Percentiles rank a stretch among this genome's conserved stretches.
Evolutionary conservation across 1,140 invertebrate genomes (phyloP).

Genomic region (Gryon sp.): DNA sequence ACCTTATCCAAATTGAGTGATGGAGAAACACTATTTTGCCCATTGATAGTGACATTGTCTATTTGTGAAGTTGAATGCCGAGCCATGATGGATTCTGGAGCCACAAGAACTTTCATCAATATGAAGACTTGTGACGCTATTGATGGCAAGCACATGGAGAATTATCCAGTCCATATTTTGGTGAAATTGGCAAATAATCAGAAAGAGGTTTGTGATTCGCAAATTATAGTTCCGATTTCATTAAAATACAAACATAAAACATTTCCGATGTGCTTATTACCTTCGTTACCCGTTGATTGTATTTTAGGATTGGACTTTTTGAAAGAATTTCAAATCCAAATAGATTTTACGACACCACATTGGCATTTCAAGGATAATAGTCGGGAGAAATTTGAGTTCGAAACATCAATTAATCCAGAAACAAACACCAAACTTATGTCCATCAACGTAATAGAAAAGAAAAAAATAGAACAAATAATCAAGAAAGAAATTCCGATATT

Average conservation of each 20-base stretch:
- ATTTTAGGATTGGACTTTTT: not conserved
- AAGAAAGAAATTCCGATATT: not conserved
- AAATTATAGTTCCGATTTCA: not conserved
- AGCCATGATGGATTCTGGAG: constrained; percentile 1
- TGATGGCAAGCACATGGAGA: too few species aligned
- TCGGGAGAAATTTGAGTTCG: too few species aligned
- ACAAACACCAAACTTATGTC: too few species aligned
- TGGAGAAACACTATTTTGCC: not conserved
- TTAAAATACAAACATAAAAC: not conserved
- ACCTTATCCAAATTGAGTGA: not conserved
- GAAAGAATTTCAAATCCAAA: not conserved
- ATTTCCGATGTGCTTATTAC: not conserved
- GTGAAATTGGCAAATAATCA: too few species aligned
- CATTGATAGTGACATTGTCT: not conserved
- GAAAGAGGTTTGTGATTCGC: too few species aligned
- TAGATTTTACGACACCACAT: not conserved
- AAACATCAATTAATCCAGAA: too few species aligned
- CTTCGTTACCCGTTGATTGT: not conserved
- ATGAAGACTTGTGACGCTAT: too few species aligned
- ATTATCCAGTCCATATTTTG: too few species aligned
- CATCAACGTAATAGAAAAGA: too few species aligned
- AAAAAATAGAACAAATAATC: too few species aligned
- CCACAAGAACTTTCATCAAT: not conserved
- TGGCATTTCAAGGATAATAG: too few species aligned
- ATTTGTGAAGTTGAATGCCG: not conserved